Evolutionary conservation across 2,113 vertebrate species (phyloP).

Genomic region (Balaenoptera acutorostrata): DNA sequence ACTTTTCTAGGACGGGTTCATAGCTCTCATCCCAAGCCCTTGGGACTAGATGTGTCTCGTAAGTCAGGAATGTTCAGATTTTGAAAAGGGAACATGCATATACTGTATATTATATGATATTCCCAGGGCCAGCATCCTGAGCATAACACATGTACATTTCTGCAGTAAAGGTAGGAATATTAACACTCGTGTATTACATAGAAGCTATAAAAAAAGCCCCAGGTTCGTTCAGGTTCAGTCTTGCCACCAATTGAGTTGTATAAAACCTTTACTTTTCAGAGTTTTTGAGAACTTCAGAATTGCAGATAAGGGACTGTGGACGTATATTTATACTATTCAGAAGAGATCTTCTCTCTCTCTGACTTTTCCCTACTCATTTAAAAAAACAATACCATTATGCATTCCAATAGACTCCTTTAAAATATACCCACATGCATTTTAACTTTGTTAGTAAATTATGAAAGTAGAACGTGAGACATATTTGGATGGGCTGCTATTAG

Average conservation of each 20-base stretch:
- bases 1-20: neutral
- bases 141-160: neutral
- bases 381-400: neutral
- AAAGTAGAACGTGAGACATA: neutral
- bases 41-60: neutral
- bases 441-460: neutral
- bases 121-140: neutral
- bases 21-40: neutral
- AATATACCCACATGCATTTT: neutral
- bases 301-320: neutral
- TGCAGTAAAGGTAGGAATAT: neutral
- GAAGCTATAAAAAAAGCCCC: neutral
- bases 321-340: neutral
- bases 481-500: neutral
- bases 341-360: neutral
- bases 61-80: neutral
- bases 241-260: neutral
- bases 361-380: neutral
- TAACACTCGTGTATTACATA: neutral
- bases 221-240: neutral
- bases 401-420: neutral
- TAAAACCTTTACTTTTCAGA: neutral
- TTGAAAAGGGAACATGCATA: neutral
- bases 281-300: neutral
- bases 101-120: neutral